Base-by-base conservation (phyloP, 2,888 invertebrate genomes). In the Gari tellinella region DNA sequence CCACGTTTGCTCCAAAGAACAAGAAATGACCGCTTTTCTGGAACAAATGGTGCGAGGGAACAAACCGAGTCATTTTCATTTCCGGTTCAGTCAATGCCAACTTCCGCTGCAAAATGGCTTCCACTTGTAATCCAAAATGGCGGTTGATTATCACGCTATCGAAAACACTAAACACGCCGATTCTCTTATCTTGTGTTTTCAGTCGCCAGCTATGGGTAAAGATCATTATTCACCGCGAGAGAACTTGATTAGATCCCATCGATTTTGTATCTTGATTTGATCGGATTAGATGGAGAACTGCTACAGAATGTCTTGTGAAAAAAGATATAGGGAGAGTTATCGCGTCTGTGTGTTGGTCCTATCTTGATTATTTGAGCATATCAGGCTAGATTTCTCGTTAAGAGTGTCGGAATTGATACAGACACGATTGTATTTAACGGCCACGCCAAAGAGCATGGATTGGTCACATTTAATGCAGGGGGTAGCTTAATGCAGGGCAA, bases 221-320 rank as follows among this genome's bases (percentile, higher is more conserved):
- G 63, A 61, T 72, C 72, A 67, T 76, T 64, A 76, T 72, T 72
- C 67, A 72, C 64, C 43, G 40, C 38, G 51, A 17, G 56, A 67
- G 55, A 57, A 46, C 56, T 72, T 76, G 67, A 76, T 76, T 72
- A 76, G 72, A 76, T 72, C 58, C 51, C 64, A 76, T 76, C 72
- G 76, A 76, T 76, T 72, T 72, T 76, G 65, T 66, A 75, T 75
- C 75, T 64, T 52, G 61, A 58, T 62, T 52, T 62, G 75, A 75
- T 75, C 57, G 69, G 69, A 69, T 69, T 62, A 69, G 75, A 75
- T 75, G 66, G 75, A 53, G 49, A 40, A 45, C 37, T 15, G 5
- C 17, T n/a, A 43, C 17, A 43, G 43, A 41, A 61, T 69, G 68
- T 65, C 68, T 68, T 65, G 68, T 69, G 68, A 68, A 74, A 69